Evolutionary conservation across 2,888 invertebrate species (phyloP).

Genomic region (Hirtodrosophila confusa): DNA sequence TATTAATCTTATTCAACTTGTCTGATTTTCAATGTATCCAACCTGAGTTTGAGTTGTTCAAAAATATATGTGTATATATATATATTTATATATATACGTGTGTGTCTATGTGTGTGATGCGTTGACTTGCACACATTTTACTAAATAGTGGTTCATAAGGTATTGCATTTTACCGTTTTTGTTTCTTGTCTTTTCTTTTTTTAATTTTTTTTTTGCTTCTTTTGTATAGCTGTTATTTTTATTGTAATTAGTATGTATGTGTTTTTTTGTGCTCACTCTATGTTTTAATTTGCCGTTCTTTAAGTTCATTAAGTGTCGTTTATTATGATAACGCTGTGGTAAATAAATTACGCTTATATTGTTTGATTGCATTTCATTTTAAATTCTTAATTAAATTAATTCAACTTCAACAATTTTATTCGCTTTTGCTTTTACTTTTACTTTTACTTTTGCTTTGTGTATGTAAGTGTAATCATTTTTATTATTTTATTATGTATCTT

Average conservation of each 20-base stretch:
- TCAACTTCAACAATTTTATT: slow-evolving; percentile 69
- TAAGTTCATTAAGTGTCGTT: slow-evolving; percentile 39
- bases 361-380: slow-evolving; percentile 58
- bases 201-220: slow-evolving; percentile 31
- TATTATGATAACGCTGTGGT: slow-evolving; percentile 43
- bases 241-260: slow-evolving; percentile 50
- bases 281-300: slow-evolving; percentile 64
- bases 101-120: slow-evolving; percentile 38
- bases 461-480: slow-evolving; percentile 64
- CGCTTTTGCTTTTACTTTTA: slow-evolving; percentile 19
- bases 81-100: slow-evolving; percentile 36
- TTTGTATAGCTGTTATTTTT: slow-evolving; percentile 30
- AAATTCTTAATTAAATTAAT: slow-evolving; percentile 71
- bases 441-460: slow-evolving; percentile 37
- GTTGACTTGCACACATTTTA: slow-evolving; percentile 46
- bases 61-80: slow-evolving; percentile 62
- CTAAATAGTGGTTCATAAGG: slow-evolving; percentile 60
- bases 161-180: slow-evolving; percentile 37
- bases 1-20: slow-evolving; percentile 71
- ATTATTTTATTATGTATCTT: slow-evolving; percentile 50
- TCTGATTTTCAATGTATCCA: slow-evolving; percentile 79
- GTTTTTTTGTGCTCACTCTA: slow-evolving; percentile 72
- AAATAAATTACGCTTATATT: slow-evolving; percentile 49
- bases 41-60: slow-evolving; percentile 80
- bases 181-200: slow-evolving; percentile 17